A percentile compares a stretch with the other conserved stretches of the same genome.
Conservation (phyloP, 2,113 vertebrate genomes). For the Gopherus flavomarginatus region DNA sequence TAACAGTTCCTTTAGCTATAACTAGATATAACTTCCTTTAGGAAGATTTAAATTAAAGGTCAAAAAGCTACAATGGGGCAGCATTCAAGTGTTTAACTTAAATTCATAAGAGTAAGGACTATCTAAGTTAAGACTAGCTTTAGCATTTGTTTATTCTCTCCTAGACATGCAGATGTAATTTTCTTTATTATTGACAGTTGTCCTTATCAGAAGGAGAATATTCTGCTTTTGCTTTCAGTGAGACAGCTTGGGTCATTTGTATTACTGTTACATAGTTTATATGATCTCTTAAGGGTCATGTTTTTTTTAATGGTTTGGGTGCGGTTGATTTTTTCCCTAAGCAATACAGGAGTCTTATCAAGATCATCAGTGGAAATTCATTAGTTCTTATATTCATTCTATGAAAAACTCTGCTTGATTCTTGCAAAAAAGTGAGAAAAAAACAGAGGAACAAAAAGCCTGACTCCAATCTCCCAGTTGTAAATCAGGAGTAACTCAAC, state of each 20-base stretch:
- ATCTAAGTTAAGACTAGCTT: not conserved
- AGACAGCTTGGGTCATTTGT: not conserved
- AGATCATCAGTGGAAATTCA: not conserved
- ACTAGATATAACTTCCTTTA: not conserved
- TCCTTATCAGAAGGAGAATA: not conserved
- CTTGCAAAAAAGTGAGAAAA: not conserved
- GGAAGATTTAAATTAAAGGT: not conserved
- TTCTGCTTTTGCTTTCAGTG: rapidly evolving
- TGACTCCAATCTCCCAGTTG: not conserved
- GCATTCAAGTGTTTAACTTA: not conserved
- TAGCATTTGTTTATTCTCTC: not conserved
- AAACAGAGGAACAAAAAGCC: not conserved
- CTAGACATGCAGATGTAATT: not conserved
- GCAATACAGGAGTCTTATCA: not conserved
- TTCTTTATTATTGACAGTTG: not conserved
- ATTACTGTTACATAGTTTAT: not conserved
- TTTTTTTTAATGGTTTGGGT: not conserved
- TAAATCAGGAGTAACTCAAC: not conserved
- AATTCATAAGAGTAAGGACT: not conserved
- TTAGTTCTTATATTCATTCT: not conserved
- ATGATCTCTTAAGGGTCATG: not conserved
- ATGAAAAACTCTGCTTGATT: not conserved
- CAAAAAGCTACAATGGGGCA: not conserved
- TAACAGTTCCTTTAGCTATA: not conserved
- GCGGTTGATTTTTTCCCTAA: not conserved